Evolutionary conservation across 1,140 invertebrate species (phyloP), one percentile per base, ranked within the genome.

Genomic region (Ruditapes philippinarum): DNA sequence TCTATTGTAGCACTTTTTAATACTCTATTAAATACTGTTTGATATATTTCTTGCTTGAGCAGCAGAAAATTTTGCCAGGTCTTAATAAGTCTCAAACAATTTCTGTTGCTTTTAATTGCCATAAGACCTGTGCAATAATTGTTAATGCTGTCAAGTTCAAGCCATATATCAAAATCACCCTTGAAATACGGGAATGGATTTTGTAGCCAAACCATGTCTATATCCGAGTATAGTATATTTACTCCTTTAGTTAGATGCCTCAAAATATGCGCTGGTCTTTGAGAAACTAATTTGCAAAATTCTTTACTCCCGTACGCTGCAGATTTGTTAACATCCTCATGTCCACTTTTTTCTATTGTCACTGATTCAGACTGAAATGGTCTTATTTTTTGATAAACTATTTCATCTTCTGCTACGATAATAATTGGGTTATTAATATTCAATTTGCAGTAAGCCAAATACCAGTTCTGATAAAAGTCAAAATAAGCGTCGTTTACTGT

Each of bases 111-210:
- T 57, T 33, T 79, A 5, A 79, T 17, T 1, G 76, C 76, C 76
- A 79, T 79, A 2, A 79, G 28, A 9, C 76, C 76, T 14, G 76
- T 79, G 33, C 76, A 79, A 79, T 54, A 54, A 36, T 42, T 79
- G n/a, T 42, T 9, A 2, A 31, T 45, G 9, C 31, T 22, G 12
- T 54, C 76, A 22, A 79, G 40, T 38, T 49, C 33, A 12, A 79
- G 19, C 76, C 76, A 79, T 5, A 79, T 51, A 36, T 79, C 76
- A 33, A 31, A 79, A n/a, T 54, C 31, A 1, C 76, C 76, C 22
- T 14, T 54, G 33, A 79, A 79, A 33, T 54, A 79, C 11, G 33
- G 42, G 54, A 79, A 51, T 7, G 76, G 76, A 36, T 79, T 42
- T 22, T 79, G 40, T 17, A 79, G 14, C 76, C 76, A 79, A 22